Evolutionary conservation across 2,888 invertebrate genomes (phyloP), one percentile per base, ranked within the genome.

Genomic region (Slavum lentiscoides): DNA sequence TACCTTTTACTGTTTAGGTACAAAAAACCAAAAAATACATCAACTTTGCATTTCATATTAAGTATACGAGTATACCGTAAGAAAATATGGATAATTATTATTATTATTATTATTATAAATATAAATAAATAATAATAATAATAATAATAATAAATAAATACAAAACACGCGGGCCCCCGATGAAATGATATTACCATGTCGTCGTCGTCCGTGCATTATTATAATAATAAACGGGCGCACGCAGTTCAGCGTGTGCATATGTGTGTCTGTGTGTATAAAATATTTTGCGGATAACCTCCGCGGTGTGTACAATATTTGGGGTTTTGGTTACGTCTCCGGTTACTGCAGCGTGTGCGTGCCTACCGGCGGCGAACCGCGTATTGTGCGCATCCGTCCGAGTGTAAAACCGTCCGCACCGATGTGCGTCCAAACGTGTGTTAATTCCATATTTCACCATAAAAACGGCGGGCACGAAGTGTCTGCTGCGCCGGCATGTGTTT

Each of bases 291-390:
- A 76, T 76, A 76, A 76, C 76, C 76, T 30, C 30, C 30, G 30
- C 30, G 30, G 30, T 30, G 30, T 30, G 4, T 4, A 30, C 30
- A 30, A 30, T 30, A 30, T 30, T 43, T 11, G 11, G 68, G 68
- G 76, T 68, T 76, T 68, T 76, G 76, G 76, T 76, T 76, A 76
- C 76, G 59, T 76, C 76, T 76, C 76, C 68, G 68, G 68, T 76
- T 76, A 68, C 76, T 49, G 30, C n/a, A 30, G 68, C 66, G 75
- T 23, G 76, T 43, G 76, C 30, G 21, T 21, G 19, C 11, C 7
- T 9, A 11, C 9, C 11, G 15, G 53, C 53, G 61, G 69, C 7
- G 30, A 49, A 49, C 69, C 61, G 15, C 19, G 13, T 15, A 69
- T 69, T 69, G 61, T 69, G 69, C 76, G 76, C 69, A 49, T 69